Base-by-base conservation (phyloP, 2,797 vertebrate species). In the Eulemur coronatus region DNA sequence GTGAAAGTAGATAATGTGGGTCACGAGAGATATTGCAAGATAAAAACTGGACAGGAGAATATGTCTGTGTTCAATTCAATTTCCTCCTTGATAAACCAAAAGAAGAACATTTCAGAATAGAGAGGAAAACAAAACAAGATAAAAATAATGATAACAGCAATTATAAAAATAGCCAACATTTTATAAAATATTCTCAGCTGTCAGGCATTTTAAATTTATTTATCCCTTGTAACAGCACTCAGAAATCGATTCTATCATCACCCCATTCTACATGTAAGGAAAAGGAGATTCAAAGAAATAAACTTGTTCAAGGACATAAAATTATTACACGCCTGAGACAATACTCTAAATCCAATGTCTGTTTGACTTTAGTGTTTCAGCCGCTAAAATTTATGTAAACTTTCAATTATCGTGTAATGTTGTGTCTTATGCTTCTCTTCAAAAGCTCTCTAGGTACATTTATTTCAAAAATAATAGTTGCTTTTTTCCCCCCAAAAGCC, bases 81-180 rank as follows among this genome's bases (percentile, higher is more conserved):
- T 91, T 61, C 57, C 28, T 94, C 65, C 43, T 89, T 52, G 12
- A 76, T 75, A 43, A 92, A 61, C 7, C 11, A 28, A 67, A 91
- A 69, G 41, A 24, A 89, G 46, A 91, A 88, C 84, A 84, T 33
- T 87, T 38, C 81, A 4, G 35, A 59, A 52, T 28, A 43, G 14
- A 96, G 30, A 50, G 82, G 38, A 84, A 89, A 96, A n/a, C 67
- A 50, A 84, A 89, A 67, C 30, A 63, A 13, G 65, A 91, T 84
- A 70, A 95, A 93, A 92, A 84, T 50, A 72, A 78, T 30, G 1
- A 90, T 48, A 28, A 80, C 30, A 78, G 80, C 3, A 35, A 85
- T 75, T 57, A 33, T 14, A 69, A 89, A 81, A 82, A 55, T 30
- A 80, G 38, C 35, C 5, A 76, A 38, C 41, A 84, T 75, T 82